Evolutionary conservation across 2,113 vertebrate genomes (phyloP).

Genomic region (Stigmatopora nigra): DNA sequence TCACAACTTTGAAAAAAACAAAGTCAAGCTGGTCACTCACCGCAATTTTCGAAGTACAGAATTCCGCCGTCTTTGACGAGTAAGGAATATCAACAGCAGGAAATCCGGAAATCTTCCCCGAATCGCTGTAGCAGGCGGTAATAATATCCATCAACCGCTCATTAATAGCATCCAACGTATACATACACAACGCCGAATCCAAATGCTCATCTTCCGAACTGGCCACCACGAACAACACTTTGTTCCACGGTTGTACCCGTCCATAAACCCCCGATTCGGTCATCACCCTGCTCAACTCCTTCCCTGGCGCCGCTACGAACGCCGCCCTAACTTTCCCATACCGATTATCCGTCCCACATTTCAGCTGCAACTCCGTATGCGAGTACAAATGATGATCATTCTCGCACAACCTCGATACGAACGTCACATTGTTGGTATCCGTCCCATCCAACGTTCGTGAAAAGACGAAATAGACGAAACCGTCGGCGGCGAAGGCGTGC

Average conservation of each 20-base stretch:
- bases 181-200: conserved; percentile 80
- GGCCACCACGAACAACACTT: conserved; percentile 81
- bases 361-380: conserved; percentile 86
- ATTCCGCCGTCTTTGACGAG: conserved; percentile 37
- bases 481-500: conserved; percentile 75
- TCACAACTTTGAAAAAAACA: conserved; percentile 11
- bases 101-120: conserved; percentile 38
- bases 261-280: conserved; percentile 38
- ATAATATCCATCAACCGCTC: conserved; percentile 75
- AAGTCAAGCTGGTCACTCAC: conserved; percentile 31
- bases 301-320: conserved; percentile 69
- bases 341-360: conserved; percentile 59
- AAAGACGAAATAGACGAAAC: conserved; percentile 86
- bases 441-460: conserved; percentile 76
- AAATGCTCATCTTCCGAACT: conserved; percentile 65
- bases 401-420: conserved; percentile 83
- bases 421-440: conserved; percentile 76
- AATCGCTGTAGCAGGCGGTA: conserved; percentile 76
- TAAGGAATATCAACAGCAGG: conserved; percentile 82
- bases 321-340: conserved; percentile 80
- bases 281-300: conserved; percentile 64
- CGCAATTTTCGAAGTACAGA: conserved; percentile 49
- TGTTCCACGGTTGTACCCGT: conserved; percentile 39
- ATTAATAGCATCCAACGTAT: conserved; percentile 77
- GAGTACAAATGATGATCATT: conserved; percentile 82